Percentiles rank a stretch among this genome's conserved stretches.
phyloP scores from a whole-genome alignment of 2,888 invertebrate genomes.

The Colletes collaris region DNA sequence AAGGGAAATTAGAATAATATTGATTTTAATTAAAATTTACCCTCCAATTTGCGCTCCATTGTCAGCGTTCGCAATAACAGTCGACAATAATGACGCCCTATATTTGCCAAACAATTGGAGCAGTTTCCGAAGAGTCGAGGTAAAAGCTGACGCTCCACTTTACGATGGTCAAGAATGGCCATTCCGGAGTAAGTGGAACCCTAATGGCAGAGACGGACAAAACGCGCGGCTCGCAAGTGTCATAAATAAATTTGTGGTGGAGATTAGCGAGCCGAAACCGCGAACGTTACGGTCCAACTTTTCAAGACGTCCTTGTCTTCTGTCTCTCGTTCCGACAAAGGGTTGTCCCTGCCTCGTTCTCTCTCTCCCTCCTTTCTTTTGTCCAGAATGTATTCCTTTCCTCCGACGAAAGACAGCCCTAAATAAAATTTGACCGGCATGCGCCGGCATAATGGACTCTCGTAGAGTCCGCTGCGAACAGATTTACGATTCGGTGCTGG shows the following conservation, averaged over 20 bases:
- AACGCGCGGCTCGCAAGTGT: slow-evolving; percentile 52
- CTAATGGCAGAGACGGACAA: slow-evolving; percentile 9
- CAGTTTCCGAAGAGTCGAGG: too few relatives aligned
- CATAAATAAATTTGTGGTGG: slow-evolving; percentile 72
- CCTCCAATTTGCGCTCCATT: too few relatives aligned
- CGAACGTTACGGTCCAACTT: slow-evolving; percentile 69
- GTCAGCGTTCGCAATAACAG: too few relatives aligned
- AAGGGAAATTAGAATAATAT: too few relatives aligned
- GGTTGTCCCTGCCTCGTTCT: slow-evolving; percentile 25
- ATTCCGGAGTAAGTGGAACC: slow-evolving; percentile 29
- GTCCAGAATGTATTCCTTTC: slow-evolving; percentile 15
- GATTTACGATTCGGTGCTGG: slow-evolving; percentile 50
- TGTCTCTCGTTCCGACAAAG: slow-evolving; percentile 54
- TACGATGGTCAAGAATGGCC: slow-evolving; percentile 42
- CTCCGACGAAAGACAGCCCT: slow-evolving; percentile 47
- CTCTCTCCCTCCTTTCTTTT: neutral
- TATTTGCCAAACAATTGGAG: too few relatives aligned
- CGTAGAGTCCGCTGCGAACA: slow-evolving; percentile 23
- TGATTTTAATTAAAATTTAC: too few relatives aligned
- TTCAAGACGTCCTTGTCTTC: slow-evolving; percentile 50
- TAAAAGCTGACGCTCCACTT: neutral
- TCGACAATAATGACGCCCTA: too few relatives aligned
- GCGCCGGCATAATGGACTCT: slow-evolving; percentile 58
- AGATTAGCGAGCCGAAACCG: slow-evolving; percentile 73
- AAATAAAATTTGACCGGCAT: slow-evolving; percentile 67